These are phyloP conservation scores for Drosophila simulans DNA, from an alignment of 1,140 invertebrate species.

Conservation along the genomic window DNA sequence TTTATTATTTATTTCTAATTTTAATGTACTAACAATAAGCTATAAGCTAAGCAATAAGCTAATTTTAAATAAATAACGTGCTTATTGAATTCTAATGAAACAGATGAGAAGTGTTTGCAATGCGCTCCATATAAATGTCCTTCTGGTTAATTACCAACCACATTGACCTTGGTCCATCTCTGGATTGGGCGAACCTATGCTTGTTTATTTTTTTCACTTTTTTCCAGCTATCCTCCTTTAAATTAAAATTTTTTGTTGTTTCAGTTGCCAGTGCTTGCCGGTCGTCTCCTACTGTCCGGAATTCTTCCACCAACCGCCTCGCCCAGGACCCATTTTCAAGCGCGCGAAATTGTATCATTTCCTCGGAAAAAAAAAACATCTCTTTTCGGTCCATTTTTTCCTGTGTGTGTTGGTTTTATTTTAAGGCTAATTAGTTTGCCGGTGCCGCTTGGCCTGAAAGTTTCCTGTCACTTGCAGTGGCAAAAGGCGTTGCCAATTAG, in stretches of 20 bases:
- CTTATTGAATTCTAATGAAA: too few relatives aligned
- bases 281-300: conserved; percentile 2
- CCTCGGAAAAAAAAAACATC: conserved; percentile 71
- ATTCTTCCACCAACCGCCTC: not conserved
- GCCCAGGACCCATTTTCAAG: conserved; percentile 29
- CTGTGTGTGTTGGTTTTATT: conserved; percentile 42
- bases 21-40: too few relatives aligned
- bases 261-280: conserved; percentile 44
- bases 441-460: conserved; percentile 62
- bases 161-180: conserved; percentile 19
- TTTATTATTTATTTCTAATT: too few relatives aligned
- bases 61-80: too few relatives aligned
- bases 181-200: conserved; percentile 42
- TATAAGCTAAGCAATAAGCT: too few relatives aligned
- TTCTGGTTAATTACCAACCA: conserved; percentile 15
- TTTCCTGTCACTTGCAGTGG: conserved; percentile 80
- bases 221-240: conserved; percentile 49
- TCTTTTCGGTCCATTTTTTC: conserved; percentile 38
- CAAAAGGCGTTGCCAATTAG: conserved; percentile 78
- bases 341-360: conserved; percentile 78
- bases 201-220: conserved; percentile 33
- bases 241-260: conserved; percentile 75
- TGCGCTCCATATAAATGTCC: not conserved
- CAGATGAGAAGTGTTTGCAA: too few relatives aligned
- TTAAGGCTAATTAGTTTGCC: conserved; percentile 79